Base-by-base conservation (phyloP, 2,113 vertebrate genomes). In the Neodontobutis hainanensis region DNA sequence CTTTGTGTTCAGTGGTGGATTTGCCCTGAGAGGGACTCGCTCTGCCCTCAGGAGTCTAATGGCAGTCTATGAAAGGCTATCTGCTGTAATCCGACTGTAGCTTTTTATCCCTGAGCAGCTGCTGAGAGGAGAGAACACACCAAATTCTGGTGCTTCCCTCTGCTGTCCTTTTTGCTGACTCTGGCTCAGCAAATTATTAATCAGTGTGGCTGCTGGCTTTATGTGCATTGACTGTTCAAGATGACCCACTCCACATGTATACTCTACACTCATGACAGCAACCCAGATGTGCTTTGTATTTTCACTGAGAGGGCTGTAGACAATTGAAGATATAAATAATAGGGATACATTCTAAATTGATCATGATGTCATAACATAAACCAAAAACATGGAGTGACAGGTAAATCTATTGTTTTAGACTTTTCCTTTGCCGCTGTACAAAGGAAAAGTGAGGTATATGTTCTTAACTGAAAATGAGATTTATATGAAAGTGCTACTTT, bases 101-200 rank as follows among this genome's bases (percentile, higher is more conserved):
- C 62, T 53, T 63, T 77, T 77, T 59, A 77, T 81, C 79, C 61
- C 74, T 50, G 61, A 53, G 61, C n/a, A 6, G 45, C 55, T 34
- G 61, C 69, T 66, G 51, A 75, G 68, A 63, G 45, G 19, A 61
- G 50, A 65, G 59, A 61, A 65, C 59, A 61, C 57, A 68, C 52
- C 49, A 60, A 70, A 71, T 79, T 64, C 71, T 68, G 48, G 47
- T 43, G 27, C 60, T 65, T n/a, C n/a, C 49, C 48, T n/a, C 44
- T 27, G n/a, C 57, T 48, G 14, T 10, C 51, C 65, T n/a, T 61
- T 52, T 53, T 32, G 34, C 51, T 5, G 11, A 53, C 51, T 3
- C 32, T 35, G 51, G 34, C 32, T 36, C 32, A 2, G 27, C 32
- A 47, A 71, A 67, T 75, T 73, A 73, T 73, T 77, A 58, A 75